These are phyloP conservation scores for Apeira syringaria DNA, from an alignment of 2,888 invertebrate genomes.

Conservation along the genomic window DNA sequence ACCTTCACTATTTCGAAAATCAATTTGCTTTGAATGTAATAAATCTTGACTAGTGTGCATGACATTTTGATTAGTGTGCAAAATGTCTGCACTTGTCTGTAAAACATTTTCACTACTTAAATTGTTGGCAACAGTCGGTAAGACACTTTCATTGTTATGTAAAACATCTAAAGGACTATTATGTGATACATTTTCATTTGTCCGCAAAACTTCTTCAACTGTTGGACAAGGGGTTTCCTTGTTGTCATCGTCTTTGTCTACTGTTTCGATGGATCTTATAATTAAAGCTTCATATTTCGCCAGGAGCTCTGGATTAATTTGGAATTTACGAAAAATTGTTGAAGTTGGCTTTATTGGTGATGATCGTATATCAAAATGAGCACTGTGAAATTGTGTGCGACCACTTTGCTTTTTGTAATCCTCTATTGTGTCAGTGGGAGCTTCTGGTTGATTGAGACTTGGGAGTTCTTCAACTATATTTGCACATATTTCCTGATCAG, in stretches of 20 bases:
- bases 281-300: slow-evolving; percentile 63
- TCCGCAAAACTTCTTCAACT: slow-evolving; percentile 10
- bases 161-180: neutral
- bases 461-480: slow-evolving; percentile 9
- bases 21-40: slow-evolving; percentile 7
- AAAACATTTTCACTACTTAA: slow-evolving; percentile 1
- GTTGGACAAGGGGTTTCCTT: slow-evolving; percentile 12
- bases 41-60: neutral
- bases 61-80: neutral
- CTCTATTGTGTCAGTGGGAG: slow-evolving; percentile 15
- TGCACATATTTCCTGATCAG: slow-evolving; percentile 8
- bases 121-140: neutral
- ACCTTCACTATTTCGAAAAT: slow-evolving; percentile 4
- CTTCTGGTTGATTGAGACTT: slow-evolving; percentile 4
- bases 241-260: slow-evolving; percentile 31
- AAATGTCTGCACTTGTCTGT: neutral
- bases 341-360: slow-evolving; percentile 74
- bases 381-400: slow-evolving; percentile 64
- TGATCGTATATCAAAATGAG: slow-evolving; percentile 74
- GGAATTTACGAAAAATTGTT: slow-evolving; percentile 68
- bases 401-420: slow-evolving; percentile 41
- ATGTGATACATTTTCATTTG: slow-evolving; percentile 5
- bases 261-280: slow-evolving; percentile 56
- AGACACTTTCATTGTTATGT: slow-evolving; percentile 1
- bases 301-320: slow-evolving; percentile 67